Evolutionary conservation across 2,888 invertebrate species (phyloP).

Genomic region (Lasius fuliginosus): DNA sequence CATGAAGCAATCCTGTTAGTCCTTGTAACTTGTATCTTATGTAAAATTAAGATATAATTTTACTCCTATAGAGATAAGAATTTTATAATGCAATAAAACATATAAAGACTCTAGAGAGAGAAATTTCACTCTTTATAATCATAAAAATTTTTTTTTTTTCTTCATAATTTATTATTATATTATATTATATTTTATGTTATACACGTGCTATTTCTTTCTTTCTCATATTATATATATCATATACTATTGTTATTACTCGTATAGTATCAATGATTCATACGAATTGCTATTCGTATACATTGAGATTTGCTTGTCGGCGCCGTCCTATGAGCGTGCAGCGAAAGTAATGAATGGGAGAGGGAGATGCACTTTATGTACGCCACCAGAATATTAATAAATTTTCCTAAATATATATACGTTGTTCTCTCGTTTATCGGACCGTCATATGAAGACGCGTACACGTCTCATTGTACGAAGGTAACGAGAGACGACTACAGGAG

Average conservation of each 20-base stretch:
- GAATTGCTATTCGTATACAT: background rate
- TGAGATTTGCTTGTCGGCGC: background rate
- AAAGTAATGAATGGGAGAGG: background rate
- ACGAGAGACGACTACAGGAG: conserved; percentile 55
- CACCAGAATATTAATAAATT: conserved; percentile 5
- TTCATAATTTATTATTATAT: conserved; percentile 1
- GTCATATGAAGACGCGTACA: conserved; percentile 32
- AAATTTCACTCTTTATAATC: too few species aligned
- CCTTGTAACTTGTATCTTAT: too few species aligned
- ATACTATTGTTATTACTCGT: background rate
- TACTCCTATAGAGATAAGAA: background rate
- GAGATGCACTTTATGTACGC: background rate
- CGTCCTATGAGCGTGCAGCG: background rate
- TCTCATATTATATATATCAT: background rate
- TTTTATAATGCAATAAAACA: background rate
- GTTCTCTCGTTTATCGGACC: conserved; percentile 8
- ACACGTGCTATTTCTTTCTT: background rate
- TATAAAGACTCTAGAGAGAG: too few species aligned
- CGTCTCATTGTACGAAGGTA: conserved; percentile 55
- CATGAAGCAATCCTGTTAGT: background rate
- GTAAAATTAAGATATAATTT: background rate
- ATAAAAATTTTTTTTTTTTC: background rate
- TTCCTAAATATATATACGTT: background rate
- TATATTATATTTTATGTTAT: background rate
- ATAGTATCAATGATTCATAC: background rate